Percentiles rank a stretch among this genome's conserved stretches.
Conservation (phyloP, 2,113 vertebrate genomes). For the Pipa parva region DNA sequence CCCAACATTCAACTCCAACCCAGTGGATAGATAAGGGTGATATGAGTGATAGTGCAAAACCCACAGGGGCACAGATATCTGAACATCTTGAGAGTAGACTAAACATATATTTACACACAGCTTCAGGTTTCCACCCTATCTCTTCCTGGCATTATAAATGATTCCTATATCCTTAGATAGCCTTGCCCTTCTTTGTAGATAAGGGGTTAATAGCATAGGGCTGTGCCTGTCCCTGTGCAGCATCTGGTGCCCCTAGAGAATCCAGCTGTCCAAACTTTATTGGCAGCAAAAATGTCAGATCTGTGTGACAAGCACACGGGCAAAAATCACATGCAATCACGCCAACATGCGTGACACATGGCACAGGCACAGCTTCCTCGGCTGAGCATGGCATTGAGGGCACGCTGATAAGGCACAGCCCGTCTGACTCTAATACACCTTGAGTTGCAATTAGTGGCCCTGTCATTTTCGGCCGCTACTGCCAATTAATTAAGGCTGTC, state of each 20-base stretch:
- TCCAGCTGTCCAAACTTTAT: constrained; percentile 51
- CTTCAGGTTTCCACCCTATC: no score
- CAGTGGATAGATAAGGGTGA: no score
- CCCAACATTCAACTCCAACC: no score
- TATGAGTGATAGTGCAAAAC: no score
- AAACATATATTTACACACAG: no score
- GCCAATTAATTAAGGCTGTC: constrained; percentile 86
- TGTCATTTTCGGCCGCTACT: constrained; percentile 78
- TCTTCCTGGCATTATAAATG: no score
- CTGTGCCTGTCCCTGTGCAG: constrained; percentile 28
- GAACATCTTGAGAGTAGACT: no score
- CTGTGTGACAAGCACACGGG: constrained; percentile 25
- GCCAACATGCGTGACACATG: constrained; percentile 51
- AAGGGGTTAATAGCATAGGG: constrained; percentile 14
- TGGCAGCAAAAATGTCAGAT: constrained; percentile 58
- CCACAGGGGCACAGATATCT: no score
- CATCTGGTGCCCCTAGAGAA: constrained; percentile 54
- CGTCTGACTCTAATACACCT: constrained; percentile 74
- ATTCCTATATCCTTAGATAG: background rate
- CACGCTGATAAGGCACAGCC: constrained; percentile 54
- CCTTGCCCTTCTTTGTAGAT: background rate
- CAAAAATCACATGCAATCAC: constrained; percentile 48
- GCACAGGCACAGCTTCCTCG: constrained; percentile 30
- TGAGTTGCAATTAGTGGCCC: constrained; percentile 81
- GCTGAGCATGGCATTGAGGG: constrained; percentile 45